These are phyloP conservation scores for Phaetusa simplex DNA, from an alignment of 2,113 vertebrate genomes.

Conservation along the genomic window DNA sequence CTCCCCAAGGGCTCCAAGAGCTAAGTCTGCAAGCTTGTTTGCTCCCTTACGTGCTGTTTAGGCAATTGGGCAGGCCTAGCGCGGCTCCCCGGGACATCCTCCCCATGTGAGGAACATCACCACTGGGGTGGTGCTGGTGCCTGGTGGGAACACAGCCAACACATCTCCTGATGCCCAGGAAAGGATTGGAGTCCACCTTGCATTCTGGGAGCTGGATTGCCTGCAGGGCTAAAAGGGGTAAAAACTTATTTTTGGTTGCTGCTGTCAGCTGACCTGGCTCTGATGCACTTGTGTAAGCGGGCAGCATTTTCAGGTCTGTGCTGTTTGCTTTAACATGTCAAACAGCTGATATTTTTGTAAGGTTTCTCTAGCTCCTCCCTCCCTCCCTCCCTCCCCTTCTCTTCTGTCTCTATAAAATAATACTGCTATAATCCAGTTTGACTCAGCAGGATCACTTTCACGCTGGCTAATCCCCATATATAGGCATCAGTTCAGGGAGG, in stretches of 20 bases:
- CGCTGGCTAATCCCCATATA: slow-evolving; percentile 53
- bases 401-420: slow-evolving; percentile 44
- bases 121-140: background rate
- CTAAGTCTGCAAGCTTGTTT: background rate
- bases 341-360: slow-evolving; percentile 9
- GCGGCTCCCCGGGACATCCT: background rate
- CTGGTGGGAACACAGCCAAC: background rate
- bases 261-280: background rate
- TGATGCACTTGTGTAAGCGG: background rate
- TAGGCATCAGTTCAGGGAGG: slow-evolving; percentile 54
- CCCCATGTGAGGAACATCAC: background rate
- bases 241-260: background rate
- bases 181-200: background rate
- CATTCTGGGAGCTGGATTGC: background rate
- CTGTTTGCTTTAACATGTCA: slow-evolving; percentile 1
- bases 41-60: background rate
- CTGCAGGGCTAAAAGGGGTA: background rate
- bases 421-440: slow-evolving; percentile 41
- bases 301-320: background rate
- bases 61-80: background rate
- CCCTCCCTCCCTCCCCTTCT: background rate
- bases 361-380: background rate
- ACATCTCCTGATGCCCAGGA: background rate
- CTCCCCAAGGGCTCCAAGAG: background rate
- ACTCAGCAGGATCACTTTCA: slow-evolving; percentile 53